Conservation (phyloP, 2,113 vertebrate species). For the Sphaerodactylus townsendi region DNA sequence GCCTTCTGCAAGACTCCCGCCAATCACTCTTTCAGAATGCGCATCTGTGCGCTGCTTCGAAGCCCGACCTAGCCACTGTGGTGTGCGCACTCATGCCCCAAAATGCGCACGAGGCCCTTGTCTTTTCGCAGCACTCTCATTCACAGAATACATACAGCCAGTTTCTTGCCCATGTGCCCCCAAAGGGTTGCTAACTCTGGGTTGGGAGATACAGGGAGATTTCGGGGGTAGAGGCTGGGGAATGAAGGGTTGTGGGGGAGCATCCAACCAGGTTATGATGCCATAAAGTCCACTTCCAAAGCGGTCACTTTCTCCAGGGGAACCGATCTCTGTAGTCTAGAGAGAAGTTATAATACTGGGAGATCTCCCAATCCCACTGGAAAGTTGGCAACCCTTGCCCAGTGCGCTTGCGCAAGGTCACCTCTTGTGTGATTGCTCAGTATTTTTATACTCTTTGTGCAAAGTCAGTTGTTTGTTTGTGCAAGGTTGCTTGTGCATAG, state of each 20-base stretch:
- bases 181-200: no score
- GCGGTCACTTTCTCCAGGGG: no score
- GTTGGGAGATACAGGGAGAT: no score
- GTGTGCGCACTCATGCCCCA: neutral
- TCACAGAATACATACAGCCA: neutral
- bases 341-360: no score
- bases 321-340: no score
- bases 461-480: neutral
- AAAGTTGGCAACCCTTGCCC: neutral
- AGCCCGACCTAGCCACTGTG: neutral
- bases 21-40: neutral
- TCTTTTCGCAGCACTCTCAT: neutral
- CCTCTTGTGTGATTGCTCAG: neutral
- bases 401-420: neutral
- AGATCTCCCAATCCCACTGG: no score
- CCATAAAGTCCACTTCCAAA: no score
- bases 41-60: neutral
- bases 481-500: neutral
- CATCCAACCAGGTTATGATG: no score
- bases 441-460: neutral
- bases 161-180: neutral
- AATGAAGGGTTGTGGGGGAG: no score
- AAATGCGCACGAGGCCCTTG: no score
- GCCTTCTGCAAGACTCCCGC: neutral
- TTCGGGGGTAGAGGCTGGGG: no score